These are phyloP conservation scores for Phataginus tetradactyla DNA, from an alignment of 2,797 vertebrate genomes.

Conservation along the genomic window DNA sequence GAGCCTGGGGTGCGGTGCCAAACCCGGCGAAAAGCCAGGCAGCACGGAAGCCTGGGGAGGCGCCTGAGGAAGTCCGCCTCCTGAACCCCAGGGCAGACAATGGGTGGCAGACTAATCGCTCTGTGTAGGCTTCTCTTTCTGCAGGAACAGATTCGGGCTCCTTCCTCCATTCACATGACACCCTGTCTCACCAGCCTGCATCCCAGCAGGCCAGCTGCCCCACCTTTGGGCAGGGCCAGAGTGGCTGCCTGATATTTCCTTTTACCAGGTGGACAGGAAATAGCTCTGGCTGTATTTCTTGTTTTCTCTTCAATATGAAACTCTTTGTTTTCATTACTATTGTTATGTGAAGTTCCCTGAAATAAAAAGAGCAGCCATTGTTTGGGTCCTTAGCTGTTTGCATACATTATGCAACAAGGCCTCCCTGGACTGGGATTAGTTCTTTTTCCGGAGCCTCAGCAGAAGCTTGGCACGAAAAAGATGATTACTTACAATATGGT, in stretches of 20 bases:
- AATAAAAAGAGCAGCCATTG: conserved; percentile 8
- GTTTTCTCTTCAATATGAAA: neutral
- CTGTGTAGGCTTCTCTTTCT: neutral
- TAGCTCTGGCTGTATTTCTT: neutral
- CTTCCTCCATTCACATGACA: accelerated
- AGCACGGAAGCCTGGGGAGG: neutral
- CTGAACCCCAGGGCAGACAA: neutral
- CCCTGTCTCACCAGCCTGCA: neutral
- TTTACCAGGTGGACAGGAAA: neutral
- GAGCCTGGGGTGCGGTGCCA: neutral
- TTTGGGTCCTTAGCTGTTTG: neutral
- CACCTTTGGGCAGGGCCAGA: neutral
- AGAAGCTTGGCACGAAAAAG: neutral
- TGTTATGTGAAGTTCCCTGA: neutral
- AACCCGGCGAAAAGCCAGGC: neutral
- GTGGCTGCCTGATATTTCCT: neutral
- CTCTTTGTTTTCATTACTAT: neutral
- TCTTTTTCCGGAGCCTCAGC: neutral
- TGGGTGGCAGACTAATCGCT: neutral
- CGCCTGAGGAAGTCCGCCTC: neutral
- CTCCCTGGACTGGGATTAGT: neutral
- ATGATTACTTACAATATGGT: neutral
- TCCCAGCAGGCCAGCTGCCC: neutral
- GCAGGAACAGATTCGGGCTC: neutral
- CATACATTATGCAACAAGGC: neutral